A percentile compares a stretch with the other conserved stretches of the same genome.
These are phyloP conservation scores for Irena cyanogastra DNA, from an alignment of 2,113 vertebrate species.

Conservation along the genomic window DNA sequence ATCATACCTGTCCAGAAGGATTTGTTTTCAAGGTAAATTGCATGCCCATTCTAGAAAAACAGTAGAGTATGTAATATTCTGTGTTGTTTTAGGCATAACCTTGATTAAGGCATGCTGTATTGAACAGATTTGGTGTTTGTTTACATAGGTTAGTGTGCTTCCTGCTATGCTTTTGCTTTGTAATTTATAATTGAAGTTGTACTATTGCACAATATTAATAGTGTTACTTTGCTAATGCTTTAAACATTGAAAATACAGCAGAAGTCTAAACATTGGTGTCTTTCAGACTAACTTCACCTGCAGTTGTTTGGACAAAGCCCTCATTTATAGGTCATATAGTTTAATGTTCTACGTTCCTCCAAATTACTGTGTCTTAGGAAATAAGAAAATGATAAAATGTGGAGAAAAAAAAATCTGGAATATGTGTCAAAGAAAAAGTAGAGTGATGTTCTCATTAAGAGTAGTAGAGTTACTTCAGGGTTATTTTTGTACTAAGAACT, in stretches of 20 bases:
- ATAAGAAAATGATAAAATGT: background rate
- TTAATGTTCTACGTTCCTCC: background rate
- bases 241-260: background rate
- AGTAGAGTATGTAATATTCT: background rate
- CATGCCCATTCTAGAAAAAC: background rate
- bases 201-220: background rate
- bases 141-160: background rate
- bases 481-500: conserved; percentile 38
- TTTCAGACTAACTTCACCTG: background rate
- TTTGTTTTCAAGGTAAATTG: conserved; percentile 86
- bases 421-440: background rate
- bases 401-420: background rate
- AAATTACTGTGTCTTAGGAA: background rate
- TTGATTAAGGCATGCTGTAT: background rate
- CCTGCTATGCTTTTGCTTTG: background rate
- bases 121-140: background rate
- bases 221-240: background rate
- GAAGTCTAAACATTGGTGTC: background rate
- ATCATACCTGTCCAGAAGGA: conserved; percentile 91
- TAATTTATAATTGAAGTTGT: background rate
- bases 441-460: conserved; percentile 23
- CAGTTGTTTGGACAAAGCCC: background rate
- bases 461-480: background rate
- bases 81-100: background rate
- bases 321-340: background rate